These are phyloP conservation scores for Eurois occulta DNA, from an alignment of 2,888 invertebrate genomes.

Conservation along the genomic window DNA sequence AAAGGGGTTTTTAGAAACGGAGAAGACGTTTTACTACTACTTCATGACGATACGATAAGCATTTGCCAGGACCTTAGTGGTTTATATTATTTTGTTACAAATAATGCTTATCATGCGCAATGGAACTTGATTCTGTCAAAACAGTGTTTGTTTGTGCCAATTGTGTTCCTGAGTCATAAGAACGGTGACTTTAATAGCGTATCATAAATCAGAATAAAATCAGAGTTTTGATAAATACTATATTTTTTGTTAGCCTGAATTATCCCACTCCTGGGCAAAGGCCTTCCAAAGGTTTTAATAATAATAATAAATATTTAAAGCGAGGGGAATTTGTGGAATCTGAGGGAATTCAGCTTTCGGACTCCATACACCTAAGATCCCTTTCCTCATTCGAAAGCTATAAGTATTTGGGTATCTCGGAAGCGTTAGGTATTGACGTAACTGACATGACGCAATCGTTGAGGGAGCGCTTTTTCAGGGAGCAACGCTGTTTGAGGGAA, in stretches of 20 bases:
- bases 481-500: too few relatives aligned
- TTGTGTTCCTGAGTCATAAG: neutral
- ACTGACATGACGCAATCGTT: too few relatives aligned
- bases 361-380: too few relatives aligned
- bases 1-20: neutral
- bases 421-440: too few relatives aligned
- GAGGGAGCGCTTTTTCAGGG: neutral
- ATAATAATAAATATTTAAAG: too few relatives aligned
- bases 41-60: neutral
- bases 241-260: neutral
- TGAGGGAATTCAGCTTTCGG: too few relatives aligned
- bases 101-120: neutral
- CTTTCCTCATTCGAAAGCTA: too few relatives aligned
- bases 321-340: too few relatives aligned
- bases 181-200: neutral
- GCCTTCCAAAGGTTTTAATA: neutral
- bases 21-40: neutral
- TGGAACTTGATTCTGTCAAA: neutral
- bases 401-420: too few relatives aligned
- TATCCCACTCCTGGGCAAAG: neutral
- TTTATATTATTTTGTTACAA: neutral
- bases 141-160: neutral
- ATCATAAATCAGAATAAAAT: neutral
- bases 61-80: neutral
- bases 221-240: neutral